phyloP scores from a whole-genome alignment of 2,113 vertebrate species.

The Dolichotis patagonum region DNA sequence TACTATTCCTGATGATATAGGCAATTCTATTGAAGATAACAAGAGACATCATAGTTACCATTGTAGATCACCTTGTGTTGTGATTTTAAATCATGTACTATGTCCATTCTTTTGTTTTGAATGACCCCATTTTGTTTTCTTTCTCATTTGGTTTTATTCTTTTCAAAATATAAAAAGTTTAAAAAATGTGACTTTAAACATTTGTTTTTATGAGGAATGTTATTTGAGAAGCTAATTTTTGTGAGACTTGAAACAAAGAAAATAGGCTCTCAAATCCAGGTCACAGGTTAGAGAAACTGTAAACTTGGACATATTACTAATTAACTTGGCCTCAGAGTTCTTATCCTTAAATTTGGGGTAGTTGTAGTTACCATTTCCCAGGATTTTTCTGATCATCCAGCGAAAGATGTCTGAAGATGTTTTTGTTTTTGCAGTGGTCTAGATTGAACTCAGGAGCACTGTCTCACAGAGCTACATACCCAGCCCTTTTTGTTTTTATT shows the following conservation, averaged over 20 bases:
- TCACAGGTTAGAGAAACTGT: neutral
- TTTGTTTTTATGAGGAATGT: neutral
- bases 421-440: neutral
- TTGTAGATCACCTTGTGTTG: too few relatives aligned
- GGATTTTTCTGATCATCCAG: neutral
- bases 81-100: too few relatives aligned
- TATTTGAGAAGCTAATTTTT: constrained; percentile 54
- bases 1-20: too few relatives aligned
- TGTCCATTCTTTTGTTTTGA: too few relatives aligned
- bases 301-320: neutral
- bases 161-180: too few relatives aligned
- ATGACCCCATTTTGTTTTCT: too few relatives aligned
- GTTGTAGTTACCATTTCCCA: neutral
- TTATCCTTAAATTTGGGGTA: neutral
- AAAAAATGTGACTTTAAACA: neutral
- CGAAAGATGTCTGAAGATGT: neutral
- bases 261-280: neutral
- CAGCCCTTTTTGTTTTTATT: neutral
- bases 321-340: neutral
- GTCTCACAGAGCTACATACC: neutral
- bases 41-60: too few relatives aligned
- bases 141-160: too few relatives aligned
- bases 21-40: too few relatives aligned
- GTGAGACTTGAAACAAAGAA: neutral
- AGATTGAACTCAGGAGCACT: neutral